phyloP scores from a whole-genome alignment of 2,888 invertebrate species.

The Anodontia alba region DNA sequence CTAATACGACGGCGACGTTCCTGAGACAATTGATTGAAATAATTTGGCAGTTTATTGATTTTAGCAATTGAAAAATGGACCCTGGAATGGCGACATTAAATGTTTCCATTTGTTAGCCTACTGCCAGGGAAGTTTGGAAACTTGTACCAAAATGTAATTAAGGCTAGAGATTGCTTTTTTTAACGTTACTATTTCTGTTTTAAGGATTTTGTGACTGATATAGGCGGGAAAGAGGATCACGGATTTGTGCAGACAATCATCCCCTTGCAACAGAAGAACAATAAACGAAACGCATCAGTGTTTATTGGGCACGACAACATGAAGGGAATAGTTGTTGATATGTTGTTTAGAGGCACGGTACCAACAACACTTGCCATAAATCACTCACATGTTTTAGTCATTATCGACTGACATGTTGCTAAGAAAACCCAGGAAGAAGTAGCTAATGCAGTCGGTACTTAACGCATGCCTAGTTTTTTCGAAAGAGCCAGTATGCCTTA shows the following conservation, averaged over 20 bases:
- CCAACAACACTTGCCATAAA: slow-evolving; percentile 55
- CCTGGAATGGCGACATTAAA: neutral
- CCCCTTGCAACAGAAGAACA: neutral
- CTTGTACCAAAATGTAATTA: neutral
- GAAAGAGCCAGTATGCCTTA: slow-evolving; percentile 52
- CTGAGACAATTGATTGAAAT: too few species aligned
- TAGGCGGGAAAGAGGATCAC: neutral
- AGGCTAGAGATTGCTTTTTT: too few species aligned
- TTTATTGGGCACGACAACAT: slow-evolving; percentile 26
- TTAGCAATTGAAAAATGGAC: neutral
- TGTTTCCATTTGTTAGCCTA: too few species aligned
- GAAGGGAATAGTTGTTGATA: slow-evolving; percentile 28
- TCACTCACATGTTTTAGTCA: slow-evolving; percentile 53
- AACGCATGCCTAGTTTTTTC: slow-evolving; percentile 30
- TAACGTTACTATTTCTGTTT: neutral
- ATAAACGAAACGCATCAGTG: too few species aligned
- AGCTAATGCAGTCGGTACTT: too few species aligned
- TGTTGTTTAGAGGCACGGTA: too few species aligned
- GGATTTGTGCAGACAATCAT: too few species aligned
- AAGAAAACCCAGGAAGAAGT: too few species aligned
- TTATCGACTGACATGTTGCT: too few species aligned
- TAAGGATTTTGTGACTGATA: neutral
- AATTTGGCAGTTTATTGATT: neutral
- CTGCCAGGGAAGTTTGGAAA: neutral
- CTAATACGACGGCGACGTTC: neutral